Evolutionary conservation across 1,140 invertebrate genomes (phyloP).

Genomic region (Zaprionus nigranus): DNA sequence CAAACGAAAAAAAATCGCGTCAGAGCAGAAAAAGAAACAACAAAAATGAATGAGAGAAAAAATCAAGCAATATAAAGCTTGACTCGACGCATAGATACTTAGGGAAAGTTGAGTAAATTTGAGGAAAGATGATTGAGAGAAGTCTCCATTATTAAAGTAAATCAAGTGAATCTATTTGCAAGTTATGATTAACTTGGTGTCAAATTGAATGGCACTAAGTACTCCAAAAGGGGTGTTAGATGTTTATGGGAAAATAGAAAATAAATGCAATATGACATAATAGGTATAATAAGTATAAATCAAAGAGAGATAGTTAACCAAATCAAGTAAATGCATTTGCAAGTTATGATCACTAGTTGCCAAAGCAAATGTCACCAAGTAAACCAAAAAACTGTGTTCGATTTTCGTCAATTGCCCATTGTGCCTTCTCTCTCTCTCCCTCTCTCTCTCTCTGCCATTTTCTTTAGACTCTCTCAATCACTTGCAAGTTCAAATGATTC

Average conservation of each 20-base stretch:
- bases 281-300: no score
- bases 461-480: not conserved
- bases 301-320: no score
- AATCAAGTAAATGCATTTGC: not conserved
- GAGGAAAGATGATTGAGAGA: not conserved
- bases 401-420: not conserved
- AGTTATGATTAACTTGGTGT: not conserved
- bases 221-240: not conserved
- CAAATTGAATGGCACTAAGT: not conserved
- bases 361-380: no score
- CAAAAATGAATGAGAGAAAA: not conserved
- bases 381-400: not conserved
- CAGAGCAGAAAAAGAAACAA: no score
- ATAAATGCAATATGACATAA: no score
- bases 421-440: not conserved
- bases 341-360: not conserved
- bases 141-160: not conserved
- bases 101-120: not conserved
- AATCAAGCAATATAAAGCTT: constrained; percentile 2
- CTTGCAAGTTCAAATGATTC: not conserved
- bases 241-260: no score
- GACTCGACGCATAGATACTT: not conserved
- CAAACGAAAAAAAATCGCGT: no score
- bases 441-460: not conserved
- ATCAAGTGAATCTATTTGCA: not conserved